Percentiles rank a stretch among this genome's conserved stretches.
These are phyloP conservation scores for Ciona savignyi DNA, from an alignment of 23 tunicate species.

Conservation along the genomic window DNA sequence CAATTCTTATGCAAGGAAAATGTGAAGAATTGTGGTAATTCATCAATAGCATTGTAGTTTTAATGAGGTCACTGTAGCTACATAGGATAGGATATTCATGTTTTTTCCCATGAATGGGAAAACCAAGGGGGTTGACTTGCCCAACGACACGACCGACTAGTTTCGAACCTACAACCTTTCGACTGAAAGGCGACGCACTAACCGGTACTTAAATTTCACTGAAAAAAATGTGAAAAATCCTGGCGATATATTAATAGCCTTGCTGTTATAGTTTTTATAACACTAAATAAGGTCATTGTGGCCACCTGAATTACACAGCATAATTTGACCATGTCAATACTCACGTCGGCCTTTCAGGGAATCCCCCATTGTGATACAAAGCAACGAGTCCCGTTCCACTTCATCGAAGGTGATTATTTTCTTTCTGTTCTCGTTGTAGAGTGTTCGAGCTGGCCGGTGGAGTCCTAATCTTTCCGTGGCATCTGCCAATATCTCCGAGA, in stretches of 20 bases:
- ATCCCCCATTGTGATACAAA: slow-evolving; percentile 51
- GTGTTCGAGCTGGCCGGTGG: slow-evolving; percentile 18
- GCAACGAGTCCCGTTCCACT: slow-evolving; percentile 51
- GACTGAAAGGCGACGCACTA: too few relatives aligned
- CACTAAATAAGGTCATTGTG: too few relatives aligned
- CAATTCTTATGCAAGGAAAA: not conserved
- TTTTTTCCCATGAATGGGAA: too few relatives aligned
- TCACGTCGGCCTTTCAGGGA: slow-evolving; percentile 54
- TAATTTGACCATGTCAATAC: not conserved
- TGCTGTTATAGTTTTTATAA: too few relatives aligned
- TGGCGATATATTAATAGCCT: not conserved
- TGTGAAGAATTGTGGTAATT: not conserved
- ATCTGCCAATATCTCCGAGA: slow-evolving; percentile 35
- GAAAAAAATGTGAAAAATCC: too few relatives aligned
- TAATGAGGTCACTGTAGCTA: too few relatives aligned
- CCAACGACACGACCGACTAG: too few relatives aligned
- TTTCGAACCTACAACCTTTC: too few relatives aligned
- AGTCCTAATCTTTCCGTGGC: slow-evolving; percentile 50
- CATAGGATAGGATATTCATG: too few relatives aligned
- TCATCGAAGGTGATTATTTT: slow-evolving; percentile 50
- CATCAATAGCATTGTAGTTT: too few relatives aligned
- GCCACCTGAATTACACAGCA: not conserved
- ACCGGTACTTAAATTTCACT: too few relatives aligned
- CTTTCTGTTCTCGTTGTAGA: slow-evolving; percentile 40
- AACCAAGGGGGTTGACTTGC: too few relatives aligned